phyloP scores from a whole-genome alignment of 2,113 vertebrate species.

The Eublepharis macularius region DNA sequence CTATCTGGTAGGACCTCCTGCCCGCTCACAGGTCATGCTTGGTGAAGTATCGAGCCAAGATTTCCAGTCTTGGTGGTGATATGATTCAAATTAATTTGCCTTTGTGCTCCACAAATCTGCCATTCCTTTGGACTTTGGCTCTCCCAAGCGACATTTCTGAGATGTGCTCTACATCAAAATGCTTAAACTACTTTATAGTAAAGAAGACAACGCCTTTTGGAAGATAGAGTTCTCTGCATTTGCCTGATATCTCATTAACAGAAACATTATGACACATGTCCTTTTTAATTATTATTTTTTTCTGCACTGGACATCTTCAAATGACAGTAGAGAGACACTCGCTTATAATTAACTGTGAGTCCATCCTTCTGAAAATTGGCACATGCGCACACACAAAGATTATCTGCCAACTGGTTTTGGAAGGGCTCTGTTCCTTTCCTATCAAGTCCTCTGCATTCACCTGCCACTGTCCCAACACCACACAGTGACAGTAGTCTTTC shows the following conservation, averaged over 20 bases:
- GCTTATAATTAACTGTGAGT: constrained; percentile 30
- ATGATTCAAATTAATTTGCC: no score
- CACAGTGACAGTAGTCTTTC: not conserved
- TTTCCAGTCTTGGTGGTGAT: no score
- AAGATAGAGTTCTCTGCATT: not conserved
- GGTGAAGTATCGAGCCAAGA: no score
- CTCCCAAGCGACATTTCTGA: no score
- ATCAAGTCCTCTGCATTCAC: not conserved
- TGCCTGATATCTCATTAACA: constrained; percentile 13
- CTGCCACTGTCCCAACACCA: not conserved
- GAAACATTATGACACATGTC: constrained; percentile 22
- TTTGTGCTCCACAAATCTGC: no score
- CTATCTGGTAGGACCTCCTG: no score
- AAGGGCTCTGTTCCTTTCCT: not conserved
- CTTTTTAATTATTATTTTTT: constrained; percentile 28
- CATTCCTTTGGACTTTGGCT: no score
- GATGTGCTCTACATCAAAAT: not conserved
- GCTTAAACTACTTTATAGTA: not conserved
- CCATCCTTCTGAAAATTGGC: constrained; percentile 16
- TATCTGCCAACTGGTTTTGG: not conserved
- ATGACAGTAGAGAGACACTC: constrained; percentile 3
- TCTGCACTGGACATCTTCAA: not conserved
- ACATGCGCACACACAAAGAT: not conserved
- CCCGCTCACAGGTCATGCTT: no score
- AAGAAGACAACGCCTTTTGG: not conserved